Base-by-base conservation (phyloP, 2,888 invertebrate genomes). In the Drosophila lacicola region DNA sequence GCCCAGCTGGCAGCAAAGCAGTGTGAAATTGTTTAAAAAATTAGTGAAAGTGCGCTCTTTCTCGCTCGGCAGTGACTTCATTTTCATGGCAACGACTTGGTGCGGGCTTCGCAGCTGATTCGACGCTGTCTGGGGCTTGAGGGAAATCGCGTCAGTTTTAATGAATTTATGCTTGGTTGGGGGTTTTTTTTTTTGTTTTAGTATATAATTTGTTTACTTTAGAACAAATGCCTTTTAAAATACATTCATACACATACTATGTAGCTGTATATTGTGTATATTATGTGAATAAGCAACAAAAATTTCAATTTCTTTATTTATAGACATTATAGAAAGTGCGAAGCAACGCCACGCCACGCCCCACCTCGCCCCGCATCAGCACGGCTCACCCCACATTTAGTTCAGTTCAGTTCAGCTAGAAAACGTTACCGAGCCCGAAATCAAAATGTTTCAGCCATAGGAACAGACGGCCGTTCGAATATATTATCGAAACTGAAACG, bases 391-490 rank as follows among this genome's bases (percentile, higher is more conserved):
- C 39, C 51, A 39, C 42, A 25, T 44, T 50, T 19, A 47, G 47
- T 51, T 41, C 56, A 54, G 37, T 70, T 75, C 57, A 51, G 45
- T 50, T 75, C 44, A 53, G 49, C 51, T 53, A 46, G 55, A 36
- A 41, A 76, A 36, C 51, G 51, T 60, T 45, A 58, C 46, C 60
- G 53, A 60, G 50, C 42, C 70, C 65, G 25, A 53, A 49, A 56
- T 60, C 82, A 83, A 82, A 63, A 83, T 83, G 82, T 56, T 61
- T 86, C 82, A 68, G 65, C 82, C 88, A 79, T 88, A 83, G 69
- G 49, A 70, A 44, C n/a, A 65, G 62, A 33, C 44, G 33, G 11
- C 50, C 45, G 54, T 47, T 67, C 21, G 14, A 51, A 29, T 42
- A 56, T 39, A 55, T 29, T 14, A 41, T n/a, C 21, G 29, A 51